Percentiles rank a stretch among this genome's conserved stretches.
Conservation (phyloP, 2,888 invertebrate species). For the Cheiracanthium punctorium region DNA sequence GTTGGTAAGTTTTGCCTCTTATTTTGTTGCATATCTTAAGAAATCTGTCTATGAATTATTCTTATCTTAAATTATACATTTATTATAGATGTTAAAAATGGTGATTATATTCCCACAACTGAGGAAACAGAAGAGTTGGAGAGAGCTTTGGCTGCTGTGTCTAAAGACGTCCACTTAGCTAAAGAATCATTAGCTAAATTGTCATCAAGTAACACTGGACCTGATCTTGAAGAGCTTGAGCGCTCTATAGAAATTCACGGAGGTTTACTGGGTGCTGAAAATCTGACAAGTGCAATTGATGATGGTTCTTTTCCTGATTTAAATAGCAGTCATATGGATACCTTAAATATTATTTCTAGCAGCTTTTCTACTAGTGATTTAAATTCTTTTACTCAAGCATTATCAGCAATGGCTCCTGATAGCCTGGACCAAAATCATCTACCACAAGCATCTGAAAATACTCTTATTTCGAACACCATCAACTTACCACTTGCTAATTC, state of each 20-base stretch:
- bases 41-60: no score
- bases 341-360: conserved; percentile 63
- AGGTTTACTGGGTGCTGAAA: conserved; percentile 67
- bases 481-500: conserved; percentile 56
- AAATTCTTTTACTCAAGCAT: conserved; percentile 62
- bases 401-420: conserved; percentile 57
- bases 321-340: conserved; percentile 58
- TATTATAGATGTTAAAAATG: conserved; percentile 81
- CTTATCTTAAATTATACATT: conserved; percentile 19
- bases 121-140: conserved; percentile 93
- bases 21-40: not conserved
- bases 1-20: conserved; percentile 77
- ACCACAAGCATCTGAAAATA: conserved; percentile 36
- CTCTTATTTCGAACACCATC: conserved; percentile 39
- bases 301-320: conserved; percentile 64
- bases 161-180: conserved; percentile 76
- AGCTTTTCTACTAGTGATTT: conserved; percentile 69
- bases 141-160: conserved; percentile 87
- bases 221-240: conserved; percentile 65
- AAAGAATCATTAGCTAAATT: conserved; percentile 70
- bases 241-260: conserved; percentile 62
- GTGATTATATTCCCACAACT: conserved; percentile 83
- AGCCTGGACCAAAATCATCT: conserved; percentile 49
- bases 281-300: conserved; percentile 68
- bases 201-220: conserved; percentile 56